A percentile compares a stretch with the other conserved stretches of the same genome.
Conservation (phyloP, 2,888 invertebrate species). For the Bibio marci region DNA sequence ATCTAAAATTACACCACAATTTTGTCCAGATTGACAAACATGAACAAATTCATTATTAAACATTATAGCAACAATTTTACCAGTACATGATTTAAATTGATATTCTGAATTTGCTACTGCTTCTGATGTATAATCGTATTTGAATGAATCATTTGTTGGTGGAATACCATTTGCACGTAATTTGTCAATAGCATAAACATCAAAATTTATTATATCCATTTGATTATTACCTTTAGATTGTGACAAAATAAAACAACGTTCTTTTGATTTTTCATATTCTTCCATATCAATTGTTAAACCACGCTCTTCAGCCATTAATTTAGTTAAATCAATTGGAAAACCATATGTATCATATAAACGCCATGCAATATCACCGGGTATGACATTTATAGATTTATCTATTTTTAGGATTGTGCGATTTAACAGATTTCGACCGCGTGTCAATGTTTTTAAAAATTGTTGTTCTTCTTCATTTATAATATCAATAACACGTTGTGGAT, state of each 20-base stretch:
- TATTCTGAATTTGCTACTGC: conserved; percentile 55
- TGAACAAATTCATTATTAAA: conserved; percentile 65
- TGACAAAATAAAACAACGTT: conserved; percentile 72
- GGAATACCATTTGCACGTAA: conserved; percentile 60
- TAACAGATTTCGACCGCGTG: conserved; percentile 74
- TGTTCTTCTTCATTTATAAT: conserved; percentile 95
- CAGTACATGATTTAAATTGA: conserved; percentile 51
- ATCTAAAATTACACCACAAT: conserved; percentile 83
- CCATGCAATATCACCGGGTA: conserved; percentile 97
- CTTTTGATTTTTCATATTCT: conserved; percentile 83
- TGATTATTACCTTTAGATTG: conserved; percentile 70
- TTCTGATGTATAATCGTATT: conserved; percentile 71
- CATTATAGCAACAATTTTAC: conserved; percentile 67
- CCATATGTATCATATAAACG: conserved; percentile 97
- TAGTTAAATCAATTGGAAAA: conserved; percentile 94
- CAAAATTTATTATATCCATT: conserved; percentile 72
- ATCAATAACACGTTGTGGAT: conserved; percentile 82
- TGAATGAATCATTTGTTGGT: conserved; percentile 77
- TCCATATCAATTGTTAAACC: conserved; percentile 73
- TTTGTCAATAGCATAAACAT: conserved; percentile 88
- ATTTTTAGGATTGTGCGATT: conserved; percentile 79
- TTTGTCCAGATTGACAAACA: conserved; percentile 63
- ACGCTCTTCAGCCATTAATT: conserved; percentile 94
- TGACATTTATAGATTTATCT: conserved; percentile 34
- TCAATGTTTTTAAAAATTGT: conserved; percentile 92